Percentiles rank a stretch among this genome's conserved stretches.
Conservation (phyloP, 2,113 vertebrate species). For the Gallinago jamesoni region DNA sequence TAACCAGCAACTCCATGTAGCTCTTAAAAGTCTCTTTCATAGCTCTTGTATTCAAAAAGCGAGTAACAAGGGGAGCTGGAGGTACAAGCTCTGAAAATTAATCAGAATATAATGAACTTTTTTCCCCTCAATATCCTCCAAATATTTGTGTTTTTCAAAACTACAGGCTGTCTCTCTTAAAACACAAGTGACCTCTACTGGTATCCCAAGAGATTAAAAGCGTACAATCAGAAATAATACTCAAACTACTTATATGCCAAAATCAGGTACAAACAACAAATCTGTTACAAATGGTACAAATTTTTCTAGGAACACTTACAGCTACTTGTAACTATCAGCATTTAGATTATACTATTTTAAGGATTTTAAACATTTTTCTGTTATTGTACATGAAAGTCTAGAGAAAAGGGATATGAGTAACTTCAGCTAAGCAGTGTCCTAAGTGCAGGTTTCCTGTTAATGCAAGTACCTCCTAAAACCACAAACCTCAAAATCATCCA, state of each 20-base stretch:
- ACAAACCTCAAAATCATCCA: neutral
- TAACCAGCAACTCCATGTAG: constrained; percentile 94
- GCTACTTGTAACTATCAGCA: neutral
- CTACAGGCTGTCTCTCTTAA: neutral
- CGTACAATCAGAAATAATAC: neutral
- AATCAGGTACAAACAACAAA: neutral
- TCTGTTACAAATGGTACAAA: neutral
- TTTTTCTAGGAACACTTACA: neutral
- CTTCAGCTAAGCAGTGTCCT: neutral
- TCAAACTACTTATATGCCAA: neutral
- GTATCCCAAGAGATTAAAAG: neutral
- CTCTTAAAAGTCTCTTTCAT: constrained; percentile 98
- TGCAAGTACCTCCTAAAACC: neutral
- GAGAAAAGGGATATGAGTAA: neutral
- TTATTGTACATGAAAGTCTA: neutral
- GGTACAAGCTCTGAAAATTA: constrained; percentile 82
- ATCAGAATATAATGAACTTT: neutral
- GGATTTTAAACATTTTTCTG: neutral
- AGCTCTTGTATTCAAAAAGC: constrained; percentile 92
- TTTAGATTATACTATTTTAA: neutral
- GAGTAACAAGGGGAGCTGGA: constrained; percentile 84
- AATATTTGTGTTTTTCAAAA: neutral
- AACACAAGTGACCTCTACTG: constrained; percentile 63
- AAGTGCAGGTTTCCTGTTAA: neutral
- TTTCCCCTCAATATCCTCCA: neutral